phyloP scores from a whole-genome alignment of 2,797 vertebrate species.

The Myripristis murdjan region DNA sequence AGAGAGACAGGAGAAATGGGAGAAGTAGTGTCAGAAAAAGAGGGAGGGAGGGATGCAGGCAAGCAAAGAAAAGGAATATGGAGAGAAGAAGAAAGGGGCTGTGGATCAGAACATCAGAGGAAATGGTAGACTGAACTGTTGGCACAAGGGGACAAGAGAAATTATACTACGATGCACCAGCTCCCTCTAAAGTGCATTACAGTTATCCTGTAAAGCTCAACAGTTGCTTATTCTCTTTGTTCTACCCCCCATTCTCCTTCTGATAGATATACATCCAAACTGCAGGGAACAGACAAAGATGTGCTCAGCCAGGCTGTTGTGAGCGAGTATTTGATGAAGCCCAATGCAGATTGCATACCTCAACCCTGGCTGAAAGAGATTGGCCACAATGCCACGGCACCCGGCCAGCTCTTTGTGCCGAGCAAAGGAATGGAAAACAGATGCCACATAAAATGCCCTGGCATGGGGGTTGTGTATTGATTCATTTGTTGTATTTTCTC shows the following conservation, averaged over 20 bases:
- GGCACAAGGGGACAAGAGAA: constrained; percentile 44
- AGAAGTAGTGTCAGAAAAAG: constrained; percentile 42
- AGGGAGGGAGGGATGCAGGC: constrained; percentile 38
- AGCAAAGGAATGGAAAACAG: constrained; percentile 85
- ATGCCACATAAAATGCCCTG: constrained; percentile 86
- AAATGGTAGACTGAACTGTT: constrained; percentile 38
- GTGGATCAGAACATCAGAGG: constrained; percentile 31
- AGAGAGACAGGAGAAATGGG: constrained; percentile 38
- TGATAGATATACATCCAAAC: constrained; percentile 69
- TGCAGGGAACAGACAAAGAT: constrained; percentile 58
- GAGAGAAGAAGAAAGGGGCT: constrained; percentile 28
- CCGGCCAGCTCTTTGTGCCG: constrained; percentile 81
- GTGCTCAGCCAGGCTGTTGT: constrained; percentile 55
- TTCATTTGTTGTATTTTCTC: constrained; percentile 83
- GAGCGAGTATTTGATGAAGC: constrained; percentile 72
- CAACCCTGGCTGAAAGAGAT: constrained; percentile 73
- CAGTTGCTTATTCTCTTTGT: constrained; percentile 46
- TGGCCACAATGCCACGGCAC: constrained; percentile 75
- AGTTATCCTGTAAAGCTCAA: constrained; percentile 49
- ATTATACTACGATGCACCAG: constrained; percentile 29
- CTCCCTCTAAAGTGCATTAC: constrained; percentile 39
- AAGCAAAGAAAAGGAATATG: constrained; percentile 43
- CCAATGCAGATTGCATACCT: constrained; percentile 79
- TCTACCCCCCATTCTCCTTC: constrained; percentile 18
- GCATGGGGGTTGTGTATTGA: constrained; percentile 79